Base-by-base conservation (phyloP, 1,140 invertebrate species). In the Anoplophora glabripennis region DNA sequence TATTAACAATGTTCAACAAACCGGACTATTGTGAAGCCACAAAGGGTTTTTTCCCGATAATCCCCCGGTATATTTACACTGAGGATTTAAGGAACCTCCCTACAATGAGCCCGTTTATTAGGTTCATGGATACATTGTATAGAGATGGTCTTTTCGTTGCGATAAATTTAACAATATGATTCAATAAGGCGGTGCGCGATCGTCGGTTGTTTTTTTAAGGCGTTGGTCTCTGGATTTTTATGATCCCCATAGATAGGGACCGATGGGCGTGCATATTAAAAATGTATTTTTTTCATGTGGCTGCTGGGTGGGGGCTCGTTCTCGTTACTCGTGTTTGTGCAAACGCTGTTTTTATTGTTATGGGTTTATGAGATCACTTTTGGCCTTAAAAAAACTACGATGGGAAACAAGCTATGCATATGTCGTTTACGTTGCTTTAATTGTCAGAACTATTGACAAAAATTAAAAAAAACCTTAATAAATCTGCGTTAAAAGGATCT, bases 1-100 rank as follows among this genome's bases (percentile, higher is more conserved):
- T 70, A 63, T 70, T 68, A 64, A 67, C 66, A 69, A 67, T 69
- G 61, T 57, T 54, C 38, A 58, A 65, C 65, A 66, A 68, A 67
- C 68, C 65, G 62, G 58, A 57, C 44, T 52, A 68, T 65, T 64
- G 56, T 65, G 52, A 38, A 36, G 57, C 40, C 57, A 68, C 68
- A 70, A 68, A 56, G 55, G 59, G 46, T 34, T 59, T 69, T 64
- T 64, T 40, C 34, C 40, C 46, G 59, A 61, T 62, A 64, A 65
- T 59, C 59, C 63, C 35, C 52, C 46, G 44, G 59, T 21, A 45
- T 65, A 67, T 69, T 67, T 65, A 63, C 54, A 21, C 35, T 54
- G 15, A 52, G 59, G 65, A 63, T 60, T 66, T 66, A 67, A 61
- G 55, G 54, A 54, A 59, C 33, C 28, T 49, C 36, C 36, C 45